Conservation (phyloP, 2,888 invertebrate genomes). For the Ophion costatus region DNA sequence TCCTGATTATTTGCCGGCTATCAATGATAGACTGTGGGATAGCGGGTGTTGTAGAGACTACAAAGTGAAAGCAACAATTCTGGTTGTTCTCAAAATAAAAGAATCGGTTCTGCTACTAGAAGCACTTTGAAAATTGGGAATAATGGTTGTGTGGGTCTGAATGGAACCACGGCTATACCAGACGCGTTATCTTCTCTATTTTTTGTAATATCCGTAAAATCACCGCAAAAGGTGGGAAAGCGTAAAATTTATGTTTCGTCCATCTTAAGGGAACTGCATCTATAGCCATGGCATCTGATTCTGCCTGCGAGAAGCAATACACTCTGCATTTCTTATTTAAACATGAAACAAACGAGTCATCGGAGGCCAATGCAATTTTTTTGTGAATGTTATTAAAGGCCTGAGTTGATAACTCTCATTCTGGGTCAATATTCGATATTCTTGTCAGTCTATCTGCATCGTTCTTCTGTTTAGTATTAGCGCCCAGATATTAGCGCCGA, state of each 20-base stretch:
- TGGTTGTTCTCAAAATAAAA: background rate
- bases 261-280: conserved; percentile 1
- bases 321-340: background rate
- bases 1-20: background rate
- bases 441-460: background rate
- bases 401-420: conserved; percentile 60
- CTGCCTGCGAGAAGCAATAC: background rate
- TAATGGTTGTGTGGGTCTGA: background rate
- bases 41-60: background rate
- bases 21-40: background rate
- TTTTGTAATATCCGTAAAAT: background rate
- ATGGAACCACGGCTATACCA: too few relatives aligned
- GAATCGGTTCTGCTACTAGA: background rate
- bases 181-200: too few relatives aligned
- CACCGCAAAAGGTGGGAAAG: conserved; percentile 1
- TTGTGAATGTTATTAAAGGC: conserved; percentile 44
- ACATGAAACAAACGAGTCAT: conserved; percentile 48
- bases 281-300: background rate
- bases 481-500: conserved; percentile 61
- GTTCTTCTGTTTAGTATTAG: conserved; percentile 58
- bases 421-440: conserved; percentile 32
- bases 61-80: background rate
- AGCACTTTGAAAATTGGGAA: background rate
- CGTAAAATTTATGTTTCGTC: background rate
- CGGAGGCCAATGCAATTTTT: conserved; percentile 45